These are phyloP conservation scores for Spicauda simplicius DNA, from an alignment of 2,888 invertebrate genomes.

Conservation along the genomic window DNA sequence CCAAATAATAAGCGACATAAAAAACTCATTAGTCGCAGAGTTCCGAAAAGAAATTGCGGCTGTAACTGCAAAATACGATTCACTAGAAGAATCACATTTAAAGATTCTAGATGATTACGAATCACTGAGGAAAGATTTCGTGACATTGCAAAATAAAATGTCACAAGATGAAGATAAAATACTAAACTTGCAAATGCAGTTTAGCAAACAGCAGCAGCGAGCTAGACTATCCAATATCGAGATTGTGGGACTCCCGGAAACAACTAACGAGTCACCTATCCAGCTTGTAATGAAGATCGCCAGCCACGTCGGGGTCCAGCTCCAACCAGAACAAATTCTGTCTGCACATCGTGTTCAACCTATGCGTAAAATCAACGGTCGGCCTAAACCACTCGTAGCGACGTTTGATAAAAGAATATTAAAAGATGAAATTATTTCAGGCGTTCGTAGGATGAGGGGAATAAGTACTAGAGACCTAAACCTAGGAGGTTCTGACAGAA, in stretches of 20 bases:
- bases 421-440: too few relatives aligned
- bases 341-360: neutral
- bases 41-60: neutral
- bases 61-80: neutral
- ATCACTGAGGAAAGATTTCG: neutral
- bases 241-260: neutral
- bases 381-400: too few relatives aligned
- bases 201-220: too few relatives aligned
- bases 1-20: neutral
- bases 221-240: neutral
- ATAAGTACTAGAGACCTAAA: neutral
- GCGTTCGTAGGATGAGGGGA: neutral
- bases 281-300: neutral
- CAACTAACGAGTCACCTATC: too few relatives aligned
- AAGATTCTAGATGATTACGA: neutral
- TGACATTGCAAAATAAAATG: too few relatives aligned
- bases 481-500: neutral
- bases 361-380: too few relatives aligned
- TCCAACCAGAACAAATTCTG: neutral
- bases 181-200: too few relatives aligned
- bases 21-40: neutral
- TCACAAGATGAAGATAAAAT: too few relatives aligned
- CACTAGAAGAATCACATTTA: neutral
- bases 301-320: constrained; percentile 2
- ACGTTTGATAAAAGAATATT: too few relatives aligned